Evolutionary conservation across 2,888 invertebrate species (phyloP).

Genomic region (Meiosimyza decipiens): DNA sequence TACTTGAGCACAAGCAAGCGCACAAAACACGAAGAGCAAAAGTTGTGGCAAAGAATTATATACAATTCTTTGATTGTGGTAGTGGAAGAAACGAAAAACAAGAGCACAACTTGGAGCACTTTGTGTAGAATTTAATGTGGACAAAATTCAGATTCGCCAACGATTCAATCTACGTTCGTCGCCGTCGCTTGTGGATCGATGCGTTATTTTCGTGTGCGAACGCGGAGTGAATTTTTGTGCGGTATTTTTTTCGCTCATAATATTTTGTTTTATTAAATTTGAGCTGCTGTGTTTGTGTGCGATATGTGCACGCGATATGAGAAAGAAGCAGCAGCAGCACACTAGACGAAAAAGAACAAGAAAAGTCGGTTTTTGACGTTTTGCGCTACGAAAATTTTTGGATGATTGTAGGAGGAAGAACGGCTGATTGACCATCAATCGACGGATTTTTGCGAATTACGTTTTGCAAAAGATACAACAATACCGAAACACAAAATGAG

Average conservation of each 20-base stretch:
- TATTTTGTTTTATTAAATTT: too few relatives aligned
- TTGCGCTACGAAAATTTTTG: not conserved
- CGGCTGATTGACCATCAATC: too few relatives aligned
- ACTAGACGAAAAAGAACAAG: not conserved
- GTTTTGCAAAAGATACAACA: not conserved
- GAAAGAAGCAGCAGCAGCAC: conserved; percentile 19
- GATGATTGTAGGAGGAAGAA: not conserved
- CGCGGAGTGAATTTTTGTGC: conserved; percentile 42
- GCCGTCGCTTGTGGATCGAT: conserved; percentile 42
- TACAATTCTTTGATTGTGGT: too few relatives aligned
- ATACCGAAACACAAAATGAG: conserved; percentile 33
- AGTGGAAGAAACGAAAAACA: not conserved
- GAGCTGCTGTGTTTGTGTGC: conserved; percentile 13
- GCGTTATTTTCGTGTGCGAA: conserved; percentile 36
- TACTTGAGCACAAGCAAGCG: not conserved
- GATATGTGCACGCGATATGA: conserved; percentile 21
- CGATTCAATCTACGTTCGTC: conserved; percentile 45
- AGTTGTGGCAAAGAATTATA: too few relatives aligned
- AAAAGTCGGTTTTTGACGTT: conserved; percentile 10
- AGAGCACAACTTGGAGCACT: conserved; percentile 2
- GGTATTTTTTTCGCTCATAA: conserved; percentile 12
- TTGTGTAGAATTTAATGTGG: conserved; percentile 19
- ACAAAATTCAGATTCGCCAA: conserved; percentile 44
- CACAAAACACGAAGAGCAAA: too few relatives aligned
- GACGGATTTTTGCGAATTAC: too few relatives aligned